These are phyloP conservation scores for Stylophora pistillata DNA, from an alignment of 64 coral and sea anemone genomes.

Conservation along the genomic window DNA sequence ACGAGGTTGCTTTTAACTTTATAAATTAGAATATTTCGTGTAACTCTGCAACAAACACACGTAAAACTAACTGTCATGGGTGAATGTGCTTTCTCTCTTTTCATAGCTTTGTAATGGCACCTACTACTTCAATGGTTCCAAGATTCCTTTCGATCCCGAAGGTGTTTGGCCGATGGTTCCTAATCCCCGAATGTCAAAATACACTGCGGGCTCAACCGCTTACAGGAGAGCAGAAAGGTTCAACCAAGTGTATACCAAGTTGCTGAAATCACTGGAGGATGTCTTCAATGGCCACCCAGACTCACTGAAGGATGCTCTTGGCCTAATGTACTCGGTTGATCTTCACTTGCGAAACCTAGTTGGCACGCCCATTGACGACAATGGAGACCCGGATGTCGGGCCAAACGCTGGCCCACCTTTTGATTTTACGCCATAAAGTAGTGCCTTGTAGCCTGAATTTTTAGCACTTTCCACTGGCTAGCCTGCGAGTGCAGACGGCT, in stretches of 20 bases:
- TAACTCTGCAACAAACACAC: background rate
- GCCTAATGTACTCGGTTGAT: conserved; percentile 67
- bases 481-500: no score
- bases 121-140: conserved; percentile 61
- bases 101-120: conserved; percentile 57
- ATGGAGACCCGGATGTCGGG: conserved; percentile 80
- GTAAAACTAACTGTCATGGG: background rate
- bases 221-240: conserved; percentile 52
- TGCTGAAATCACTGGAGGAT: conserved; percentile 69
- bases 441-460: no score
- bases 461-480: no score
- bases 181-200: conserved; percentile 74
- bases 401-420: conserved; percentile 80
- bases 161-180: conserved; percentile 79
- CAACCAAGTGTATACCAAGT: conserved; percentile 69
- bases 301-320: conserved; percentile 60
- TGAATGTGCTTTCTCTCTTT: background rate
- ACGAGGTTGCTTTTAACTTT: no score
- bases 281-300: conserved; percentile 84
- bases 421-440: conserved; percentile 8
- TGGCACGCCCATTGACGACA: conserved; percentile 64
- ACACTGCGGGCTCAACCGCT: conserved; percentile 15
- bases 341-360: conserved; percentile 64
- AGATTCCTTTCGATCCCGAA: conserved; percentile 69
- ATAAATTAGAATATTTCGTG: background rate